These are phyloP conservation scores for Myzus persicae DNA, from an alignment of 1,140 invertebrate species.

Conservation along the genomic window DNA sequence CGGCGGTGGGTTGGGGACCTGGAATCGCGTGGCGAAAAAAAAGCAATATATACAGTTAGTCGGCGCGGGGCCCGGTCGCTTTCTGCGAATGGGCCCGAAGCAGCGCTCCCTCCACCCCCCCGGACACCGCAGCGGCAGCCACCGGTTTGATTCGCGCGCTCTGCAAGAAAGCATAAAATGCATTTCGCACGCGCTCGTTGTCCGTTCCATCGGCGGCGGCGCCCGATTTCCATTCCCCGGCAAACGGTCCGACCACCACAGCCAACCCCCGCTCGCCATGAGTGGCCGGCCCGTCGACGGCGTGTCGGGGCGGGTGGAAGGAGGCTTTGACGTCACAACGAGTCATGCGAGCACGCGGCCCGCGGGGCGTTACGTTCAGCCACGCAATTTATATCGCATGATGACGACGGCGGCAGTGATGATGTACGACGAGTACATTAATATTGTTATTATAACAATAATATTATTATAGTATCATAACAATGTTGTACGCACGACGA, in stretches of 20 bases:
- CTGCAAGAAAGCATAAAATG: neutral
- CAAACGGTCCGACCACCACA: neutral
- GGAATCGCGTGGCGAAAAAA: slow-evolving; percentile 4
- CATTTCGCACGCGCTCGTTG: neutral
- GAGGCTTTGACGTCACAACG: slow-evolving; percentile 43
- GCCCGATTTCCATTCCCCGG: neutral
- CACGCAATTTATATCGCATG: neutral
- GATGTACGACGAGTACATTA: neutral
- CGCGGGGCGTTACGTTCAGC: slow-evolving; percentile 27
- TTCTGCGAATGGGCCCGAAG: neutral
- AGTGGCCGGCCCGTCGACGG: neutral
- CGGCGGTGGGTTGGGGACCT: neutral
- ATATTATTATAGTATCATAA: neutral
- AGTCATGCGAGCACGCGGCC: no score
- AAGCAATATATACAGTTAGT: neutral
- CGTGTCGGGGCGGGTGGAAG: neutral
- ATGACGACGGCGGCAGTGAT: neutral
- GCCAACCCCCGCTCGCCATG: neutral
- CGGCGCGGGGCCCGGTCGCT: neutral
- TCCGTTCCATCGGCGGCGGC: neutral
- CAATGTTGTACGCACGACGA: neutral
- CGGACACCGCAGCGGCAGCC: neutral
- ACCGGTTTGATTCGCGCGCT: slow-evolving; percentile 20
- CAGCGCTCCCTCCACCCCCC: neutral
- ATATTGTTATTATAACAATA: slow-evolving; percentile 20